These are phyloP conservation scores for Watersipora subatra DNA, from an alignment of 1,140 invertebrate species.

Conservation along the genomic window DNA sequence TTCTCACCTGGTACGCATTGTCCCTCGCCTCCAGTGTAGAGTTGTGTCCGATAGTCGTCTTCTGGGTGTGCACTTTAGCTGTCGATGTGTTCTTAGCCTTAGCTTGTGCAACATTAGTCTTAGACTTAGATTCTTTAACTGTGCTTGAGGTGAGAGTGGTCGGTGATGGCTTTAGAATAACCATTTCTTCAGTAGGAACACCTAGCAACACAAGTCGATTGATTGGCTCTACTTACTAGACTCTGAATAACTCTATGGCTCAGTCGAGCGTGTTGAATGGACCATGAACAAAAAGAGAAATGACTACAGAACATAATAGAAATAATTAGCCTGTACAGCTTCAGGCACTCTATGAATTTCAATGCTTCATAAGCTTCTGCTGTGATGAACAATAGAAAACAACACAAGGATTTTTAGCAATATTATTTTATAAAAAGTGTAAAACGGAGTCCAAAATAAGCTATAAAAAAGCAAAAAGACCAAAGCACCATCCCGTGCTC, in stretches of 20 bases:
- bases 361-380: too few relatives aligned
- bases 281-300: not conserved
- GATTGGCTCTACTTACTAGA: not conserved
- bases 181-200: not conserved
- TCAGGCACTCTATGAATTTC: too few relatives aligned
- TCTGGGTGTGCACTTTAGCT: constrained; percentile 26
- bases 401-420: too few relatives aligned
- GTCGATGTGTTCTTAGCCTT: constrained; percentile 19
- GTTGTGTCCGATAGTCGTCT: constrained; percentile 31
- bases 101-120: constrained; percentile 17
- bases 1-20: constrained; percentile 24
- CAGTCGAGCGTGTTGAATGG: not conserved
- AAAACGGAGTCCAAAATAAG: too few relatives aligned
- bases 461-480: too few relatives aligned
- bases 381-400: too few relatives aligned
- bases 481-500: too few relatives aligned
- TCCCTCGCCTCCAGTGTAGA: constrained; percentile 25
- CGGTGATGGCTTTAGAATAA: not conserved
- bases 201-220: not conserved
- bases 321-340: too few relatives aligned
- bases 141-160: not conserved
- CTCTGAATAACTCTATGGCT: not conserved
- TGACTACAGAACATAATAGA: too few relatives aligned
- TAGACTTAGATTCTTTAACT: constrained; percentile 11
- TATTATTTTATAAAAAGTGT: too few relatives aligned